These are phyloP conservation scores for Amphiprion ocellaris DNA, from an alignment of 2,113 vertebrate species.

Conservation along the genomic window DNA sequence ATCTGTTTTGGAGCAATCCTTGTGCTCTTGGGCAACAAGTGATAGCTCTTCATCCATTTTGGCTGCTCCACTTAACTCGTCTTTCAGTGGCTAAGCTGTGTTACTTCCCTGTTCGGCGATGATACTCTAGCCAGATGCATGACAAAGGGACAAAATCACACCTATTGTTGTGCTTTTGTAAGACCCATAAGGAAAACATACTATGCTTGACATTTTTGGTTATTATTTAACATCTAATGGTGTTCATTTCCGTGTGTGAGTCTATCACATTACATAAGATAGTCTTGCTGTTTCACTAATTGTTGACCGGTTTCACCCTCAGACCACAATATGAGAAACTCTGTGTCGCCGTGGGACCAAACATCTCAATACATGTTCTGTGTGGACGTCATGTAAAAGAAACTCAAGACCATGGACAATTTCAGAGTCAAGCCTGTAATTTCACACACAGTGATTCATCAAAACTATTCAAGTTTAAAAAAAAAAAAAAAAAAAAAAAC, in stretches of 20 bases:
- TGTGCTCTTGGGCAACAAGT: conserved; percentile 55
- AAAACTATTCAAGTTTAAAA: conserved; percentile 26
- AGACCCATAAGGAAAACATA: conserved; percentile 47
- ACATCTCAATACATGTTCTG: conserved; percentile 8
- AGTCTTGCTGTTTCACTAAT: neutral
- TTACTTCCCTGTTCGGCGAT: conserved; percentile 29
- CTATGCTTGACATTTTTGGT: conserved; percentile 42
- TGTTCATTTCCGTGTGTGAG: conserved; percentile 26
- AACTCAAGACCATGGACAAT: neutral
- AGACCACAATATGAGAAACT: conserved; percentile 15
- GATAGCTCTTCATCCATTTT: conserved; percentile 52
- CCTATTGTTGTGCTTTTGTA: conserved; percentile 64
- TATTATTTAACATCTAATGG: conserved; percentile 48
- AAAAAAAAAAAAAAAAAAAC: too few species aligned
- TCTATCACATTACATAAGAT: conserved; percentile 5
- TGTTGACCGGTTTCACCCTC: conserved; percentile 1
- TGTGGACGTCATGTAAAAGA: neutral
- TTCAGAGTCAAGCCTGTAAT: neutral
- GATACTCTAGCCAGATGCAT: conserved; percentile 54
- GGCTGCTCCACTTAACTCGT: conserved; percentile 67
- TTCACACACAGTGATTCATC: conserved; percentile 22
- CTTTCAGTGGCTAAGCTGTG: conserved; percentile 63
- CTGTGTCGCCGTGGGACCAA: neutral
- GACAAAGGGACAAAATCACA: conserved; percentile 60
- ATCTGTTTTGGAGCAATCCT: conserved; percentile 48